phyloP scores from a whole-genome alignment of 2,888 invertebrate species.

The Hemithea aestivaria region DNA sequence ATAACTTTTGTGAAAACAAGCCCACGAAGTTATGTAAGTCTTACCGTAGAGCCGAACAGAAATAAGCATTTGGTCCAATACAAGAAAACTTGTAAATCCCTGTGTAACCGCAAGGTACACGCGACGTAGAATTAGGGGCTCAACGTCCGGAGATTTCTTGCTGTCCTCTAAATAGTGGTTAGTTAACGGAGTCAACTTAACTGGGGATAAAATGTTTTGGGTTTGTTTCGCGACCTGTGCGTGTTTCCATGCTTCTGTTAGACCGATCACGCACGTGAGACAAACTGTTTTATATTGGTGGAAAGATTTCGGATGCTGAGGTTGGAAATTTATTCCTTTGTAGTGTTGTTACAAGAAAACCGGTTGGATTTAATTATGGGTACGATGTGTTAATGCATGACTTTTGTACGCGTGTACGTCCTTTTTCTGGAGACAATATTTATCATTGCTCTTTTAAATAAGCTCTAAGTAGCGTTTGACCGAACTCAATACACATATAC shows the following conservation, averaged over 20 bases:
- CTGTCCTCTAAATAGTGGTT: slow-evolving; percentile 43
- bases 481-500: no score
- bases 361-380: no score
- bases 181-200: slow-evolving; percentile 28
- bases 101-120: slow-evolving; percentile 59
- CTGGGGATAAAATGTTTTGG: slow-evolving; percentile 30
- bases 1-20: slow-evolving; percentile 49
- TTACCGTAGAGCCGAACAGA: slow-evolving; percentile 43
- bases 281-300: no score
- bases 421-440: no score
- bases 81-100: slow-evolving; percentile 72
- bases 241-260: background rate
- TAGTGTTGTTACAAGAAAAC: no score
- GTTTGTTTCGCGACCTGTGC: slow-evolving; percentile 27
- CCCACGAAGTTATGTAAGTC: slow-evolving; percentile 46
- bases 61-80: slow-evolving; percentile 63
- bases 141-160: slow-evolving; percentile 37
- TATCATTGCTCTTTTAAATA: no score
- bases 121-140: slow-evolving; percentile 36
- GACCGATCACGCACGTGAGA: no score
- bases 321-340: no score
- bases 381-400: no score
- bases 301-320: no score
- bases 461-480: no score
- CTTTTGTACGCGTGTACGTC: no score